These are phyloP conservation scores for Mantis religiosa DNA, from an alignment of 2,888 invertebrate species.

Conservation along the genomic window DNA sequence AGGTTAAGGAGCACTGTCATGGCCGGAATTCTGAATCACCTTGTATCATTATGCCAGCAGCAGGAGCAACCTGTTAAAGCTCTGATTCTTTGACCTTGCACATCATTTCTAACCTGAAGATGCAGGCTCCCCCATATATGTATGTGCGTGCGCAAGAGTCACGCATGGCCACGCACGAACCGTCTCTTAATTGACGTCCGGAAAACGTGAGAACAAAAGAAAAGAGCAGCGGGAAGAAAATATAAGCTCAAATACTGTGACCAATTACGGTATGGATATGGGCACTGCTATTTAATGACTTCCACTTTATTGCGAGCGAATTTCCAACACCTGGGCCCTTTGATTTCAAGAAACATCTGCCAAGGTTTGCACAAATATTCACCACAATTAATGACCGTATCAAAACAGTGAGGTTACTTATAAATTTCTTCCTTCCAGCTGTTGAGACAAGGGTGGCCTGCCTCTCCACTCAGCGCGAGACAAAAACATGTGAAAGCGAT, in stretches of 20 bases:
- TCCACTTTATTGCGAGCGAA: not conserved
- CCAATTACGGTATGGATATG: slow-evolving; percentile 22
- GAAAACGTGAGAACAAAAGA: slow-evolving; percentile 23
- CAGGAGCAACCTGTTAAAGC: not conserved
- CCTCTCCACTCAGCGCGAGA: too few relatives aligned
- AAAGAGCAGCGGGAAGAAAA: slow-evolving; percentile 13
- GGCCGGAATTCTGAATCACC: not conserved
- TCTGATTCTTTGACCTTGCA: slow-evolving; percentile 8
- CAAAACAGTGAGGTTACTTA: too few relatives aligned
- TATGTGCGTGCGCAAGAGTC: slow-evolving; percentile 18
- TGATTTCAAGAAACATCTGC: not conserved
- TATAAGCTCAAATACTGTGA: slow-evolving; percentile 18
- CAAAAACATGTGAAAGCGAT: too few relatives aligned
- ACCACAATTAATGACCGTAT: too few relatives aligned
- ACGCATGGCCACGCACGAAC: slow-evolving; percentile 27
- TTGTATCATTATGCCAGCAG: not conserved
- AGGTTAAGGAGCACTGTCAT: not conserved
- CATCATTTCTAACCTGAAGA: not conserved
- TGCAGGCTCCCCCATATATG: not conserved
- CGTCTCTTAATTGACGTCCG: slow-evolving; percentile 21
- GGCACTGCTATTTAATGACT: not conserved
- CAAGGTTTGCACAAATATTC: too few relatives aligned
- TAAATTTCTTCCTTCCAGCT: too few relatives aligned
- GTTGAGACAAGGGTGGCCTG: too few relatives aligned
- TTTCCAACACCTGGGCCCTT: not conserved